phyloP scores from a whole-genome alignment of 2,113 vertebrate species.

The Embiotoca jacksoni region DNA sequence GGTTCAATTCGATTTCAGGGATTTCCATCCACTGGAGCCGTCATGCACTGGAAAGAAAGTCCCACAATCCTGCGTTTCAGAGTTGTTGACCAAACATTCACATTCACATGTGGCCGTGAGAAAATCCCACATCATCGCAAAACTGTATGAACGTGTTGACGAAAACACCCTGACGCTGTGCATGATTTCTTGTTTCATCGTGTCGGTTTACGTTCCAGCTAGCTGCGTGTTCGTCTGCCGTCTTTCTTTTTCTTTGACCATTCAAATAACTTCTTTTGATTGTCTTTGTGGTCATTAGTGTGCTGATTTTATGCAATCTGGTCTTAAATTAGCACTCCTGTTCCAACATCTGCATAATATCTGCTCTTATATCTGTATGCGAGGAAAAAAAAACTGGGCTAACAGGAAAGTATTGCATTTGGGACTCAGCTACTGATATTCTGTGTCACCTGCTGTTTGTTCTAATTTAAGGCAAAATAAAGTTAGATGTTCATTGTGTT shows the following conservation, averaged over 20 bases:
- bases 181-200: background rate
- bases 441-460: no score
- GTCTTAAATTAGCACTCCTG: background rate
- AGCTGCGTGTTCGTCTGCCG: background rate
- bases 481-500: no score
- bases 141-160: background rate
- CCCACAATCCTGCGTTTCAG: slow-evolving; percentile 1
- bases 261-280: background rate
- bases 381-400: no score
- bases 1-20: background rate
- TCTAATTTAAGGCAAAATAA: no score
- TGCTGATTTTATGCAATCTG: background rate
- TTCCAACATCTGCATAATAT: background rate
- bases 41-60: slow-evolving; percentile 6
- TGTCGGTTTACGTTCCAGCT: background rate
- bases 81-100: slow-evolving; percentile 2
- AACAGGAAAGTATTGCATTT: no score
- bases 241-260: background rate
- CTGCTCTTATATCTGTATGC: no score
- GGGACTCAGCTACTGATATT: no score
- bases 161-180: background rate
- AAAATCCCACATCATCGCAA: background rate
- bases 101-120: background rate
- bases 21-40: background rate
- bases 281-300: background rate